Base-by-base conservation (phyloP, 2,888 invertebrate species). In the Xestia ashworthii region DNA sequence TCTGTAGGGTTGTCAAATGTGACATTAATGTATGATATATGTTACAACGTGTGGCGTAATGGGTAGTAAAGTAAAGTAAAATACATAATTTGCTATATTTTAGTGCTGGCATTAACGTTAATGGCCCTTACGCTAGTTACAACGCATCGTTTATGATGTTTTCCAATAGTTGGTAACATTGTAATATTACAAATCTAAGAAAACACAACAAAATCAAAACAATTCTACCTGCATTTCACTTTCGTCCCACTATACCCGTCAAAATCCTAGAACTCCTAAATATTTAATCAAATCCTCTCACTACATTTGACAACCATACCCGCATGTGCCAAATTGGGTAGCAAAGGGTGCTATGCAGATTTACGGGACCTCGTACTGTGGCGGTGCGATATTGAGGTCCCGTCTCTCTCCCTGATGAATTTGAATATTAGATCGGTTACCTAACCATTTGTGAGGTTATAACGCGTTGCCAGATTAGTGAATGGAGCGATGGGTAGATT, bases 311-410 rank as follows among this genome's bases (percentile, higher is more conserved):
- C 53, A 80, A 79, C 87, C 82, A 87, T 87, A 80, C 50, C 76
- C 71, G 76, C 68, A 78, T 76, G 75, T 72, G 83, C 80, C 77
- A 85, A 88, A 89, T 89, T 89, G 83, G 78, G 76, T 85, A 80
- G 80, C 79, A 87, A 88, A 87, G 83, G 87, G 71, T 79, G 80
- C 81, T 83, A 84, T 89, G 84, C 83, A 83, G 86, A 88, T 89
- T 87, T 84, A 81, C 64, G 78, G 79, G 70, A 58, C 77, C 71
- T 64, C 66, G 64, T 70, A 76, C 76, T 82, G 74, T 78, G 83
- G 79, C 62, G 81, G 80, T 68, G 79, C 71, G 84, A 83, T 88
- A 88, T 87, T 88, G 84, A 78, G 79, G 80, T 74, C 67, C 58
- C 71, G 48, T 69, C 82, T 58, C 65, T 25, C 77, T 74, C 66